Evolutionary conservation across 2,113 vertebrate genomes (phyloP).

Genomic region (Chaetodon auriga): DNA sequence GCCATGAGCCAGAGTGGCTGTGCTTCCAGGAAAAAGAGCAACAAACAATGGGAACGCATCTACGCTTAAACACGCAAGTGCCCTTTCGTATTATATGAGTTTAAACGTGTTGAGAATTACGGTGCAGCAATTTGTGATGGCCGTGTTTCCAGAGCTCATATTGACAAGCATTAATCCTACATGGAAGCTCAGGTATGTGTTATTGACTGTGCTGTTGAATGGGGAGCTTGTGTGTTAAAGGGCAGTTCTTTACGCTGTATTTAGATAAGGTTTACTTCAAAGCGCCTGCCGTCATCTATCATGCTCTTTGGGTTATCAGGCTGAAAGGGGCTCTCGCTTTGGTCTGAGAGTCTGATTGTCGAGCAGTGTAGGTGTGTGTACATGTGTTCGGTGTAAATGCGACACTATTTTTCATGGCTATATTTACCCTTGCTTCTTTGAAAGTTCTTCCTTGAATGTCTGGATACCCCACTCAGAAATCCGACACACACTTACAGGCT

Average conservation of each 20-base stretch:
- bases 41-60: constrained; percentile 38
- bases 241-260: constrained; percentile 65
- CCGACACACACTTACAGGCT: constrained; percentile 55
- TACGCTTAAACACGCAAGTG: constrained; percentile 28
- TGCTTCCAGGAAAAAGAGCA: constrained; percentile 57
- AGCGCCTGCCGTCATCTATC: constrained; percentile 72
- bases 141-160: constrained; percentile 48
- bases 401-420: constrained; percentile 69
- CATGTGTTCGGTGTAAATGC: constrained; percentile 67
- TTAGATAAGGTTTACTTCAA: constrained; percentile 79
- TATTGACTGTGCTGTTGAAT: constrained; percentile 71
- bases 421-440: constrained; percentile 72
- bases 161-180: constrained; percentile 68
- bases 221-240: constrained; percentile 69
- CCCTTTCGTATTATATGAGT: constrained; percentile 42
- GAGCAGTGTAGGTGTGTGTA: constrained; percentile 48
- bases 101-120: constrained; percentile 40
- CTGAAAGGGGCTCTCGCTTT: constrained; percentile 38
- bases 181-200: constrained; percentile 75
- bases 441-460: constrained; percentile 66
- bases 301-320: constrained; percentile 70
- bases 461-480: constrained; percentile 57
- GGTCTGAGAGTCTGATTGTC: constrained; percentile 57
- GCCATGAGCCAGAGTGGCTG: constrained; percentile 43
- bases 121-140: constrained; percentile 30